Evolutionary conservation across 2,888 invertebrate genomes (phyloP).

Genomic region (Acrocyrtus sp.): DNA sequence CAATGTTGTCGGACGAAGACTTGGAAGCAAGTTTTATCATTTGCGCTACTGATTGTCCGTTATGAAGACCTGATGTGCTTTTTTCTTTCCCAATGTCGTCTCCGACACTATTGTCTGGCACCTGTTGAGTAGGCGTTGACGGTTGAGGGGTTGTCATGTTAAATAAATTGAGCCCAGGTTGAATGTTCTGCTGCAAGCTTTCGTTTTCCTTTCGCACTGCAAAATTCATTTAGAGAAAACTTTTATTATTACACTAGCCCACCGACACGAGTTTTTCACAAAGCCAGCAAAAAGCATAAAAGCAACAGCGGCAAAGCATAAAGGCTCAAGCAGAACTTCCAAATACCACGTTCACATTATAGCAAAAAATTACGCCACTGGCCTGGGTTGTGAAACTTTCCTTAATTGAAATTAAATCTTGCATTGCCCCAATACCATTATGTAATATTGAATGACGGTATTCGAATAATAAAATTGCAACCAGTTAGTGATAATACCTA

Average conservation of each 20-base stretch:
- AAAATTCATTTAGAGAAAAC: slow-evolving; percentile 64
- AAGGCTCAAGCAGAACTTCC: too few species aligned
- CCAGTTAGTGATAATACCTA: too few species aligned
- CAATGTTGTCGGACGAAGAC: slow-evolving; percentile 12
- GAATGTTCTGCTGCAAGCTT: slow-evolving; percentile 73
- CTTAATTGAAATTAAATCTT: too few species aligned
- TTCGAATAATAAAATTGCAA: too few species aligned
- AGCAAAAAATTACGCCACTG: too few species aligned
- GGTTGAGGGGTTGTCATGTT: slow-evolving; percentile 33
- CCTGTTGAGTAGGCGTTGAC: slow-evolving; percentile 29
- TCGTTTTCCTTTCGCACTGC: slow-evolving; percentile 90
- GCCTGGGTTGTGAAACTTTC: too few species aligned
- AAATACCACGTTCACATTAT: too few species aligned
- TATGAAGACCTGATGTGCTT: slow-evolving; percentile 23
- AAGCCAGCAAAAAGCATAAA: too few species aligned
- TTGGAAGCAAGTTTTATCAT: slow-evolving; percentile 1
- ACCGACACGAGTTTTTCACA: too few species aligned
- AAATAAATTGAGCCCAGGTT: slow-evolving; percentile 41
- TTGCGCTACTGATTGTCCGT: slow-evolving; percentile 31
- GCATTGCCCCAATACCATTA: too few species aligned
- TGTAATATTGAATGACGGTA: too few species aligned
- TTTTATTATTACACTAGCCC: not conserved
- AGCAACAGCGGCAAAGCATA: too few species aligned
- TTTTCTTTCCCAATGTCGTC: slow-evolving; percentile 27
- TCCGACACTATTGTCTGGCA: slow-evolving; percentile 30